A percentile compares a stretch with the other conserved stretches of the same genome.
Evolutionary conservation across 30 jellyfish, hydroid and myxozoan genomes (phyloP).

Genomic region (Aurelia sp.): DNA sequence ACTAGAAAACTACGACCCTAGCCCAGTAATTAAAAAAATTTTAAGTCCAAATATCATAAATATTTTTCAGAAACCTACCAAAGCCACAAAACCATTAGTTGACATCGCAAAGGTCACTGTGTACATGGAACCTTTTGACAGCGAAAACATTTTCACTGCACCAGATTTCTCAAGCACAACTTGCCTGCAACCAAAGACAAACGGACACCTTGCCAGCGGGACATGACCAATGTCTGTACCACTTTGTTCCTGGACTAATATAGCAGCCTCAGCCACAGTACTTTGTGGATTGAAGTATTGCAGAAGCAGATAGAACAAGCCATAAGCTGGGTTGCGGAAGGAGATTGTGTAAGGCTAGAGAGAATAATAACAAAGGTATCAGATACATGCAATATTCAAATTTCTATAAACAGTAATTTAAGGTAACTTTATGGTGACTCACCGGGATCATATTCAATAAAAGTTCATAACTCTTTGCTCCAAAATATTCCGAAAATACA

Average conservation of each 20-base stretch:
- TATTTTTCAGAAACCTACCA: conserved; percentile 19
- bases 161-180: conserved; percentile 36
- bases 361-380: background rate
- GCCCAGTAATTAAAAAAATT: background rate
- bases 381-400: too few relatives aligned
- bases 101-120: conserved; percentile 1
- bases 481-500: too few relatives aligned
- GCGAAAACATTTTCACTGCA: background rate
- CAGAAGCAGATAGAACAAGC: conserved; percentile 35
- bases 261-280: background rate
- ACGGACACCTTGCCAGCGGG: conserved; percentile 68
- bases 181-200: conserved; percentile 86
- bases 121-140: conserved; percentile 5
- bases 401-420: too few relatives aligned
- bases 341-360: conserved; percentile 44
- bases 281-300: conserved; percentile 36
- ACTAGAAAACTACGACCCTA: background rate
- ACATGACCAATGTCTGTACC: conserved; percentile 7
- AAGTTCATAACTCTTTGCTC: too few relatives aligned
- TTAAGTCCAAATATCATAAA: background rate
- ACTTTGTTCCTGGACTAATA: background rate
- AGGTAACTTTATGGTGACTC: too few relatives aligned
- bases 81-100: conserved; percentile 19
- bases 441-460: too few relatives aligned
- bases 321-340: conserved; percentile 26